A percentile compares a stretch with the other conserved stretches of the same genome.
These are phyloP conservation scores for Ruditapes philippinarum DNA, from an alignment of 1,140 invertebrate species.

Conservation along the genomic window DNA sequence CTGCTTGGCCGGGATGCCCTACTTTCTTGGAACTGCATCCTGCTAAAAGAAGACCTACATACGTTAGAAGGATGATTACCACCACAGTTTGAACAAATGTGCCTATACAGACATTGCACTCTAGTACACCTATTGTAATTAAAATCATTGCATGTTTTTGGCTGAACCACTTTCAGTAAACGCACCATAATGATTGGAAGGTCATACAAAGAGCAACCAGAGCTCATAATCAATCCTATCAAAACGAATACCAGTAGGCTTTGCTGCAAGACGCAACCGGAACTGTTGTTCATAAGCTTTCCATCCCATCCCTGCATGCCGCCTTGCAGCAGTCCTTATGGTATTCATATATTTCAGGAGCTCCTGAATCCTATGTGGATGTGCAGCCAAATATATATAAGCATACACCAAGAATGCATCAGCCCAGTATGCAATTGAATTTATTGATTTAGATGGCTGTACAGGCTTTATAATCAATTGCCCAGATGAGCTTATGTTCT, in stretches of 20 bases:
- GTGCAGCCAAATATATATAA: not conserved
- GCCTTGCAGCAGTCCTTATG: not conserved
- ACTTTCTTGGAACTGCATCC: too few species aligned
- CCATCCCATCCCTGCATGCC: constrained; percentile 5
- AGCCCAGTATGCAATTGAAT: not conserved
- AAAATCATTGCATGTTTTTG: too few species aligned
- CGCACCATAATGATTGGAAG: too few species aligned
- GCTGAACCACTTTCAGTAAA: not conserved
- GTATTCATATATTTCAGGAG: not conserved
- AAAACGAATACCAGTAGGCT: not conserved
- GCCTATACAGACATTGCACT: too few species aligned
- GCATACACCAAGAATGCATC: constrained; percentile 1
- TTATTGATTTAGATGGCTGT: not conserved
- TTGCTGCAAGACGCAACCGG: too few species aligned
- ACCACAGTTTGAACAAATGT: too few species aligned
- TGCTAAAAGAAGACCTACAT: too few species aligned
- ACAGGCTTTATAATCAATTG: not conserved
- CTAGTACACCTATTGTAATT: too few species aligned
- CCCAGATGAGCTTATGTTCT: not conserved
- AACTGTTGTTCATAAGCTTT: too few species aligned
- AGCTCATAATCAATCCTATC: not conserved
- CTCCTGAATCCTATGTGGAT: not conserved
- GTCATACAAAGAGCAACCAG: not conserved
- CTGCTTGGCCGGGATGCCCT: too few species aligned
- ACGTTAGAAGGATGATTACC: too few species aligned